A percentile compares a stretch with the other conserved stretches of the same genome.
Conservation (phyloP, 2,797 vertebrate genomes). For the Malacoraja senta region DNA sequence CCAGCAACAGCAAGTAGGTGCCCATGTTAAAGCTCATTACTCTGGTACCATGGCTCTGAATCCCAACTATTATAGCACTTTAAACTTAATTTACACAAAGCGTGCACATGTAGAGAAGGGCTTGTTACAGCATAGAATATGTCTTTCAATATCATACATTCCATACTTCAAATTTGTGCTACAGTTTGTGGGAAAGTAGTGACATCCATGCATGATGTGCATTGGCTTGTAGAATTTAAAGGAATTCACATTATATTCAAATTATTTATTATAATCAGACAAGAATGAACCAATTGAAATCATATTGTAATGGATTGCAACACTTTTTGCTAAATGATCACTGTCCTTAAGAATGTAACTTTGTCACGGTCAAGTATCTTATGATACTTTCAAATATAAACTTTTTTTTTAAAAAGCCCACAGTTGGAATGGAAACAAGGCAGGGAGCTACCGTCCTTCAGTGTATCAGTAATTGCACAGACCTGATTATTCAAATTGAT, state of each 20-base stretch:
- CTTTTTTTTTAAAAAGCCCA: neutral
- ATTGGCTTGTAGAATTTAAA: neutral
- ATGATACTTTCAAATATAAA: conserved; percentile 24
- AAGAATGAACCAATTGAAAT: neutral
- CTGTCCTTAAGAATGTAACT: neutral
- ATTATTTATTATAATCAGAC: neutral
- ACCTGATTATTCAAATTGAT: conserved; percentile 40
- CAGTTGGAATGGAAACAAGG: neutral
- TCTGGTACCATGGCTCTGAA: conserved; percentile 6
- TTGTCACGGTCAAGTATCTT: neutral
- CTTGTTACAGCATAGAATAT: neutral
- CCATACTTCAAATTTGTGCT: neutral
- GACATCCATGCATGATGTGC: neutral
- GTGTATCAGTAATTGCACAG: conserved; percentile 36
- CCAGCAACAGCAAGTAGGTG: neutral
- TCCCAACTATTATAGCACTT: neutral
- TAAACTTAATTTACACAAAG: neutral
- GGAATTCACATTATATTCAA: neutral
- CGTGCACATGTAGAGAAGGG: neutral
- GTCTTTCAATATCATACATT: conserved; percentile 18
- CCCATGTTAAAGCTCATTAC: neutral
- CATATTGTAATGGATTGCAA: neutral
- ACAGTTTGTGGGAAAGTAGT: neutral
- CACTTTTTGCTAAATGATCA: neutral
- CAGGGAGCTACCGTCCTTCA: neutral